Percentiles rank a stretch among this genome's conserved stretches.
These are phyloP conservation scores for Cervus canadensis DNA, from an alignment of 2,113 vertebrate species.

Conservation along the genomic window DNA sequence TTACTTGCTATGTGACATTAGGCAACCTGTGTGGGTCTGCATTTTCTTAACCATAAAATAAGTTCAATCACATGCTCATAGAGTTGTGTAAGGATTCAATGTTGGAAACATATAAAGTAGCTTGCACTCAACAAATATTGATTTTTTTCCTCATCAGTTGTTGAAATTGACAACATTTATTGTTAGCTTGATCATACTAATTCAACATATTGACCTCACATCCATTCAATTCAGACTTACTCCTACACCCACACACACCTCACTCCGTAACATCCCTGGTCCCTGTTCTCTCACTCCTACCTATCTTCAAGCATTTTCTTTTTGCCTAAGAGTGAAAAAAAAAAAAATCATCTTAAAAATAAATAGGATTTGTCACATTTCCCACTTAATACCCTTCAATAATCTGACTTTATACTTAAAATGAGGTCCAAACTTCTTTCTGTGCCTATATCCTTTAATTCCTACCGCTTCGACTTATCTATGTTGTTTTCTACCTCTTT, in stretches of 20 bases:
- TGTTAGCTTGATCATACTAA: background rate
- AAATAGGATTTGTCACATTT: background rate
- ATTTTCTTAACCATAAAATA: slow-evolving; percentile 27
- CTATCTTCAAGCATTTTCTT: background rate
- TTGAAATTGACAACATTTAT: slow-evolving; percentile 47
- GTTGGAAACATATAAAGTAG: slow-evolving; percentile 11
- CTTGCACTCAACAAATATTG: slow-evolving; percentile 39
- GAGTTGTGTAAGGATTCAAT: background rate
- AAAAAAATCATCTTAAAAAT: background rate
- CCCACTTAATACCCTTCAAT: background rate
- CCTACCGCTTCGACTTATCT: background rate
- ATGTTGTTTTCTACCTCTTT: background rate
- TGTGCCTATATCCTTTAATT: background rate
- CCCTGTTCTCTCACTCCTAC: background rate
- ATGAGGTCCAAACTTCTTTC: background rate
- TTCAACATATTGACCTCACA: background rate
- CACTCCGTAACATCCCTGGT: fast-evolving
- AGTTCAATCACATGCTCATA: background rate
- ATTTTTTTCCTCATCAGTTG: background rate
- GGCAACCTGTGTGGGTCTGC: background rate
- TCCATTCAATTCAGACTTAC: background rate
- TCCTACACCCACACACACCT: fast-evolving
- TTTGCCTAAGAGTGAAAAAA: background rate
- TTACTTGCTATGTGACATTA: background rate
- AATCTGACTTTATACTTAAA: background rate